Base-by-base conservation (phyloP, 1,140 invertebrate genomes). In the Lasaia peninsularis region DNA sequence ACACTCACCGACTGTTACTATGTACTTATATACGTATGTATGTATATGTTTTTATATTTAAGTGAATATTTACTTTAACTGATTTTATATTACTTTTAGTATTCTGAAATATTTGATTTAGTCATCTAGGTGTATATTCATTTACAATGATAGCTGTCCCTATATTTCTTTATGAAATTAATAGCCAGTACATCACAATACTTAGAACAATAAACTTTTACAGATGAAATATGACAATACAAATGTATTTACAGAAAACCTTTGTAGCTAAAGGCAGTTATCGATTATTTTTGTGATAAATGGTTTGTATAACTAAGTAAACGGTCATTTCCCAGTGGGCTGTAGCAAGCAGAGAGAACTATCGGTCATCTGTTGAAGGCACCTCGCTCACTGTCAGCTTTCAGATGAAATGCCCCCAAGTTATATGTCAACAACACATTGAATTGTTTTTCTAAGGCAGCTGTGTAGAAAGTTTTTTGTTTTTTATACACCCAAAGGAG, bases 361-460 rank as follows among this genome's bases (percentile, higher is more conserved):
- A 60, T 54, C 52, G 52, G 58, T 50, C 52, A 60, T 60, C 40
- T 35, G 51, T 49, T 44, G 37, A 44, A 44, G 16, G 33, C 12
- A 50, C 58, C 18, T 49, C 52, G 24, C 24, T 60, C 52, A 49
- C 24, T 50, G 52, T 53, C 51, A 54, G 10, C 37, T 60, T 28
- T 48, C 3, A 44, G 50, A 40, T 58, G 20, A 34, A 35, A 55
- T 34, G 8, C 32, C 12, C 32, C 11, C 51, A 48, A 32, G 58
- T 49, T 50, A 35, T 48, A n/a, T 11, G 52, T 60, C 58, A 60
- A 60, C 52, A 60, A 37, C 10, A 50, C 21, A 50, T 50, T 28
- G 12, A 11, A 35, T 50, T 60, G 24, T 31, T 32, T 16, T 52
- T 33, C 28, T 28, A 44, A 18, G 8, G 37, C 37, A 44, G 37